Base-by-base conservation (phyloP, 2,113 vertebrate genomes). In the Phrynosoma blainvillii region DNA sequence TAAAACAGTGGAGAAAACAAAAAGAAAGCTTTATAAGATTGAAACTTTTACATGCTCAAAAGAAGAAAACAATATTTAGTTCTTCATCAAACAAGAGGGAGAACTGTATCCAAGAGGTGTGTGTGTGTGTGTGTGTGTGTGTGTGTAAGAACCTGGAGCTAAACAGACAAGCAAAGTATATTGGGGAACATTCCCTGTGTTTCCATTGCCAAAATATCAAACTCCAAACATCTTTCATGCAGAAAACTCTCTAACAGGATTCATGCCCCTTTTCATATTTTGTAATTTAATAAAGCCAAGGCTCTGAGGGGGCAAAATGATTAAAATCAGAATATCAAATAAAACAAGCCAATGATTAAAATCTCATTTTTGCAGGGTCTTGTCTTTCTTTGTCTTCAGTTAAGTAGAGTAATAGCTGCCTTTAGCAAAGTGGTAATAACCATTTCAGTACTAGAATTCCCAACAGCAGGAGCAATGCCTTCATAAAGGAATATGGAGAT, bases 281-380 rank as follows among this genome's bases (percentile, higher is more conserved):
- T 89, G 12, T 92, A 94, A 91, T 91, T 87, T 93, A 92, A 93
- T 93, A 94, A 94, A 94, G 94, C 89, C 0, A 70, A 91, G 54
- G 62, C 83, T 93, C 18, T 1, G 1, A 77, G 62, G 84, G 86
- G n/a, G 1, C 0, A 0, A 1, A 47, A 86, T 94, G 3, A 94
- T 92, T 95, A 91, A 93, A 95, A 93, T 89, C 1, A 84, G 30
- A 0, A 85, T 92, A 92, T 92, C 79, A 92, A 90, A 92, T 92
- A 92, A 91, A 92, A 92, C 30, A 81, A 92, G 68, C 80, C 20
- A 84, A 66, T 93, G 88, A 94, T 94, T 82, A 92, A 94, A 92
- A 89, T 92, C 88, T 94, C 84, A 86, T 94, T 89, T 94, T 93
- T 90, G 62, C 78, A 74, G 52, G 73, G 78, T 90, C 86, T 92